Base-by-base conservation (phyloP, 92 coral and sea anemone genomes). In the Scolanthus callimorphus region DNA sequence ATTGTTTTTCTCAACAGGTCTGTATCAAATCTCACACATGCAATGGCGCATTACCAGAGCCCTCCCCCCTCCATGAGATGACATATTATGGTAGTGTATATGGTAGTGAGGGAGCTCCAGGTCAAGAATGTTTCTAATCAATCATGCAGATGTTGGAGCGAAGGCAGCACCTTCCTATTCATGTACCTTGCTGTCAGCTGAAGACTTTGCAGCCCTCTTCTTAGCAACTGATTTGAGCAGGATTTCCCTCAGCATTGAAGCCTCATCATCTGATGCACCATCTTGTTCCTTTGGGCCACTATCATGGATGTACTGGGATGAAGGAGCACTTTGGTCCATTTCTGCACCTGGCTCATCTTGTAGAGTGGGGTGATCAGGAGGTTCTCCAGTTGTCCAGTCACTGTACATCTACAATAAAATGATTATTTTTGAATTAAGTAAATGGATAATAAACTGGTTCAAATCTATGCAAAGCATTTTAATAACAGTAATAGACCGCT, bases 221-320 rank as follows among this genome's bases (percentile, higher is more conserved):
- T 47, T 78, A 39, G 76, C 94, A 70, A 92, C 79, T 30, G 98
- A 92, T 61, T 92, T 84, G 27, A 92, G 73, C 20, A 92, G 74
- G 29, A 79, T 84, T 47, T 81, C 96, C 54, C 98, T 66, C 3
- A 92, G 83, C 11, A 79, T 70, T 49, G 75, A 73, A 11, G 74
- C 98, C 56, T 90, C 95, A 34, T 89, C 97, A 68, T 90, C 90
- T 15, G 84, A 88, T 20, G 66, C 67, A 53, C 60, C 81, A 15
- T 72, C 89, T 0, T 55, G 53, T 3, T 70, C 84, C 39, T 68
- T 73, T 11, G 73, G 45, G n/a, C n/a, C n/a, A n/a, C n/a, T n/a
- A n/a, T n/a, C n/a, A n/a, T n/a, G n/a, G 4, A 58, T 50, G 17
- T 50, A 71, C 15, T 1, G 31, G 26, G 57, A 15, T 51, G 57